phyloP scores from a whole-genome alignment of 2,888 invertebrate species.

The Drosophila infuscata region DNA sequence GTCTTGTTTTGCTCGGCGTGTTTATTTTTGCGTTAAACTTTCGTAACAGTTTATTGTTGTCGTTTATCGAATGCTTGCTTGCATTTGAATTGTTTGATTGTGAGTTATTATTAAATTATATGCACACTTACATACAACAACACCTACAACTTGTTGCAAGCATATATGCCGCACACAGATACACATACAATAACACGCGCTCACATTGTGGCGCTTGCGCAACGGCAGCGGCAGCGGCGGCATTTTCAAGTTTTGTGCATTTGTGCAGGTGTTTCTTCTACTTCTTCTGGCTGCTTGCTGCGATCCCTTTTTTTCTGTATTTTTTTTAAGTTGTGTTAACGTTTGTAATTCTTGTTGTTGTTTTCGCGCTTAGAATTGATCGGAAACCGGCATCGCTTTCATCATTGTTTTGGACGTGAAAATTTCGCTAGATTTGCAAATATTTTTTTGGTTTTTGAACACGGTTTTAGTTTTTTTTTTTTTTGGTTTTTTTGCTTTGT shows the following conservation, averaged over 20 bases:
- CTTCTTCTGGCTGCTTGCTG: constrained; percentile 4
- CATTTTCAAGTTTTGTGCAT: constrained; percentile 44
- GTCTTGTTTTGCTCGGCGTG: neutral
- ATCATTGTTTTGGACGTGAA: constrained; percentile 28
- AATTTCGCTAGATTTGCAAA: constrained; percentile 27
- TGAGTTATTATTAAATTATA: constrained; percentile 4
- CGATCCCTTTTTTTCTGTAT: constrained; percentile 26
- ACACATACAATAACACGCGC: constrained; percentile 7
- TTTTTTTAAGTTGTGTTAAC: constrained; percentile 5
- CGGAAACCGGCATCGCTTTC: constrained; percentile 32
- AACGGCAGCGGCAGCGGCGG: constrained; percentile 19
- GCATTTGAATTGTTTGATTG: constrained; percentile 2
- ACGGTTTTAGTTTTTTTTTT: neutral
- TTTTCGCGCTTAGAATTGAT: constrained; percentile 20
- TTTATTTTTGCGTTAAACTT: neutral
- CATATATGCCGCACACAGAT: neutral
- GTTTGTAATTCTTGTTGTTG: constrained; percentile 3
- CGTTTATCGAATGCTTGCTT: constrained; percentile 5
- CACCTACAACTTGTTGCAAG: constrained; percentile 22
- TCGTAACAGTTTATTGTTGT: constrained; percentile 10
- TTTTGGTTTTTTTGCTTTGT: constrained; percentile 9
- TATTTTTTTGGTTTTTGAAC: constrained; percentile 3
- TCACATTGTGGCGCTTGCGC: constrained; percentile 34
- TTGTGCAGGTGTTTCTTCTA: constrained; percentile 38
- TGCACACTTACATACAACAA: constrained; percentile 5